Evolutionary conservation across 1,140 invertebrate genomes (phyloP).

Genomic region (Papilio xuthus): DNA sequence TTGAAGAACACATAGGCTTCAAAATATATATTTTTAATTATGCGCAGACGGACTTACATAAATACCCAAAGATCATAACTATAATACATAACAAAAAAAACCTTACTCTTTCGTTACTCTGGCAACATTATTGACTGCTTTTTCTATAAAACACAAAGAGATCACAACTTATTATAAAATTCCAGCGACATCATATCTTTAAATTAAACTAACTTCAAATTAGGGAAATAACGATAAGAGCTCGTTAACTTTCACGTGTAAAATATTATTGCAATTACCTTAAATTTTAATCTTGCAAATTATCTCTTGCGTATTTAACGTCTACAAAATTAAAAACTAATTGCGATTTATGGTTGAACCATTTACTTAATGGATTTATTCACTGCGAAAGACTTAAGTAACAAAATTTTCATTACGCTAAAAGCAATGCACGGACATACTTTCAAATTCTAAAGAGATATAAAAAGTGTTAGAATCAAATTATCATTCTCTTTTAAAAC

Average conservation of each 20-base stretch:
- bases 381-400: conserved; percentile 31
- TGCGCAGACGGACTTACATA: too few species aligned
- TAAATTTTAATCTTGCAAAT: conserved; percentile 26
- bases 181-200: neutral
- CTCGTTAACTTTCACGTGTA: neutral
- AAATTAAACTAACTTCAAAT: neutral
- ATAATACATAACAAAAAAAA: too few species aligned
- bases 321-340: conserved; percentile 39
- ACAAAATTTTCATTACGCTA: conserved; percentile 39
- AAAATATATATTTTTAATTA: too few species aligned
- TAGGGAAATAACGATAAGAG: neutral
- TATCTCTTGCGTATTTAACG: conserved; percentile 36
- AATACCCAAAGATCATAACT: too few species aligned
- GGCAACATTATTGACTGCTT: too few species aligned
- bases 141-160: too few species aligned
- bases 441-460: conserved; percentile 13
- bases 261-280: conserved; percentile 11
- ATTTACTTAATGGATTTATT: conserved; percentile 40
- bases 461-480: conserved; percentile 27
- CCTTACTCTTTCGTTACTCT: too few species aligned
- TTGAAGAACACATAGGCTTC: too few species aligned
- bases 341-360: conserved; percentile 38
- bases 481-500: conserved; percentile 17
- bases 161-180: neutral
- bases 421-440: conserved; percentile 36